phyloP scores from a whole-genome alignment of 2,113 vertebrate species.

The Gymnorhina tibicen region DNA sequence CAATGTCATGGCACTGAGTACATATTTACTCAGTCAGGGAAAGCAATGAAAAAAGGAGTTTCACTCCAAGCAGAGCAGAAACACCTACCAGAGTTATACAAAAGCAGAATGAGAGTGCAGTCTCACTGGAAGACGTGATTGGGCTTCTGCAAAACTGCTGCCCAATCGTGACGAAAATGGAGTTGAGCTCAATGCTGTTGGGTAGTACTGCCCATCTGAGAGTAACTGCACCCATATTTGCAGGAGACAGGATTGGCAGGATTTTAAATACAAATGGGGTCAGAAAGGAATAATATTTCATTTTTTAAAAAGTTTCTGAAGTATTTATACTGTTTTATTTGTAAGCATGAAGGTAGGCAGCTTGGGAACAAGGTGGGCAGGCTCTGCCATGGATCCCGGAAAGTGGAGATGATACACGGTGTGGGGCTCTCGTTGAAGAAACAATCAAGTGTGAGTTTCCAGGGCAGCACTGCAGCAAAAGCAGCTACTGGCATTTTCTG shows the following conservation, averaged over 20 bases:
- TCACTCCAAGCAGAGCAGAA: not conserved
- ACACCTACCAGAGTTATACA: not conserved
- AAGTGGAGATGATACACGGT: fast-evolving
- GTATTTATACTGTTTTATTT: not conserved
- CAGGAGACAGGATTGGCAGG: not conserved
- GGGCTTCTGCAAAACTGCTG: not conserved
- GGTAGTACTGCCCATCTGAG: not conserved
- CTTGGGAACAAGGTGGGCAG: not conserved
- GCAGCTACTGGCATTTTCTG: not conserved
- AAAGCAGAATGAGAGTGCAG: not conserved
- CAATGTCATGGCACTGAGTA: not conserved
- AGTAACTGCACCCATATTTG: not conserved
- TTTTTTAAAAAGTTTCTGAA: too few species aligned
- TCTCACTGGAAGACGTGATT: not conserved
- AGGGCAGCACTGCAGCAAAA: fast-evolving
- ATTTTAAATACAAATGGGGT: not conserved
- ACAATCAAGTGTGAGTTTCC: not conserved
- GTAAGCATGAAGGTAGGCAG: not conserved
- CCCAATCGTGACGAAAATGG: fast-evolving
- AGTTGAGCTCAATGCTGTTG: not conserved
- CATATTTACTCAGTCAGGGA: not conserved
- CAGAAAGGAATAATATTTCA: not conserved
- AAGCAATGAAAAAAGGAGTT: not conserved
- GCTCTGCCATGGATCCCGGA: not conserved
- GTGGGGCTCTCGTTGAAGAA: fast-evolving